These are phyloP conservation scores for Galagoides demidoff DNA, from an alignment of 2,797 vertebrate species.

Conservation along the genomic window DNA sequence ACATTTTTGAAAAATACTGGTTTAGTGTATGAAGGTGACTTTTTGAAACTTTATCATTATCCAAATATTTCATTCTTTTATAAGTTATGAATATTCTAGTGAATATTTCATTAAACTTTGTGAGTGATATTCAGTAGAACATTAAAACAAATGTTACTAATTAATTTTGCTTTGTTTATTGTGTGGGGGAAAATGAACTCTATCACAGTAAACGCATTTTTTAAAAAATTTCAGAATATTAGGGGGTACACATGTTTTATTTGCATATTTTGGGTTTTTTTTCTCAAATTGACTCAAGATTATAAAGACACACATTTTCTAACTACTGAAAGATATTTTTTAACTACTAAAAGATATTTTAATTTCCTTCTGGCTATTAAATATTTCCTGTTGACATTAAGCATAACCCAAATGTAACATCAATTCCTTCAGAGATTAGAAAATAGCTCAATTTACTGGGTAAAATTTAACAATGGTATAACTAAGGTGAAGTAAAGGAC, in stretches of 20 bases:
- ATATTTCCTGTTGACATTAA: slow-evolving; percentile 42
- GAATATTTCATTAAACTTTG: slow-evolving; percentile 35
- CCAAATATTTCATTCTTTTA: slow-evolving; percentile 28
- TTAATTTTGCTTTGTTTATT: slow-evolving; percentile 51
- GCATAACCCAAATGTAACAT: slow-evolving; percentile 20
- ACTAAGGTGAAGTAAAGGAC: background rate
- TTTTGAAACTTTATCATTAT: slow-evolving; percentile 27
- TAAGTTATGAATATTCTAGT: slow-evolving; percentile 26
- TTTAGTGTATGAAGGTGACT: background rate
- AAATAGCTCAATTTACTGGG: background rate
- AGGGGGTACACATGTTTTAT: too few species aligned
- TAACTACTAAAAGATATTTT: slow-evolving; percentile 25
- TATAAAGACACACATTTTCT: too few species aligned
- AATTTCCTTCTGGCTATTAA: slow-evolving; percentile 57
- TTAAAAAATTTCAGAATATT: too few species aligned
- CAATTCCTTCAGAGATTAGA: slow-evolving; percentile 43
- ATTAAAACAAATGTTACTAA: background rate
- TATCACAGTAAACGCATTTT: background rate
- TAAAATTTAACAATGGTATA: slow-evolving; percentile 18
- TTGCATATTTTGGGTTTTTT: too few species aligned
- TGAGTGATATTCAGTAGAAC: slow-evolving; percentile 16
- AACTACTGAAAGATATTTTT: background rate
- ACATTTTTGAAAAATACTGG: slow-evolving; percentile 1
- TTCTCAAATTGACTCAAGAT: too few species aligned
- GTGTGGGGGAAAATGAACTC: background rate